Evolutionary conservation across 2,888 invertebrate genomes (phyloP), one percentile per base, ranked within the genome.

Genomic region (Campoplex nolae): DNA sequence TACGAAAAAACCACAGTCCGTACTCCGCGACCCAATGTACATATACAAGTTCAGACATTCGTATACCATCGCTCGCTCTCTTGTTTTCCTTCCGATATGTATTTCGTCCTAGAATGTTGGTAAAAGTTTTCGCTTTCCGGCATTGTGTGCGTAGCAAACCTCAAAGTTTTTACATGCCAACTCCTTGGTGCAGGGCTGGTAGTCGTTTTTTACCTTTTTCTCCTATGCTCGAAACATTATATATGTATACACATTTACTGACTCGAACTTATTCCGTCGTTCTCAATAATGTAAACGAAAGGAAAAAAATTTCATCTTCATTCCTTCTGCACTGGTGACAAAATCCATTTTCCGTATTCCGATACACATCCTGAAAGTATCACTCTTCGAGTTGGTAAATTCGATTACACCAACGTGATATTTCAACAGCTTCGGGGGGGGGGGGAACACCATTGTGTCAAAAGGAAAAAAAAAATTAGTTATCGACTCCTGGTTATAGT

Each of bases 151-250:
- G 82, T 84, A 79, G 70, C 67, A 73, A 42, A 82, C 78, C 83
- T 73, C 85, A 81, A 88, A 88, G 87, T 88, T 88, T 88, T 87
- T 87, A 87, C 88, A 88, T 84, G 81, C 73, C 79, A 80, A 82
- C 73, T 73, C 76, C 58, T 71, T 58, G 76, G 71, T 68, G 71
- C 65, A 58, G 75, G 32, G 75, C 16, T 65, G 71, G 35, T 68
- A 28, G 28, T 58, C 13, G 13, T 16, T 65, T 58, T 58, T 45
- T 48, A 58, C 58, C 73, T 54, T 62, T 56, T 68, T n/a, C 28
- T 71, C 65, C 56, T 45, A 73, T 11, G 71, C 65, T 54, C 67
- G 28, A n/a, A 38, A 65, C 67, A 51, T 62, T 23, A 71, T 38
- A 62, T 80, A 62, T 80, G 48, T 58, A 80, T 58, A 67, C 67